These are phyloP conservation scores for Cerastis leucographa DNA, from an alignment of 2,888 invertebrate species.

Conservation along the genomic window DNA sequence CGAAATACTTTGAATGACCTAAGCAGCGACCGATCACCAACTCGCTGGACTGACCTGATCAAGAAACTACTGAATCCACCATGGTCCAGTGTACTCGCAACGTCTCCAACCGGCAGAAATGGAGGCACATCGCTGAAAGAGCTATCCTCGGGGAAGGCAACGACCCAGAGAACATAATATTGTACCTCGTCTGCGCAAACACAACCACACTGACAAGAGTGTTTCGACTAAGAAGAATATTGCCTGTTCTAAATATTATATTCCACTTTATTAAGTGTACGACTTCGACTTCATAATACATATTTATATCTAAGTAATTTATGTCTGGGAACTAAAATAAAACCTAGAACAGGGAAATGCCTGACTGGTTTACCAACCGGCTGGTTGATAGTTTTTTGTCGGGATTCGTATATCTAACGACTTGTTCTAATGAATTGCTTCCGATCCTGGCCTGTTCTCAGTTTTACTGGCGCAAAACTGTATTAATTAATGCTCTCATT, in stretches of 20 bases:
- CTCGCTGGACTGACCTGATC: too few relatives aligned
- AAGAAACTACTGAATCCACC: too few relatives aligned
- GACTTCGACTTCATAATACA: neutral
- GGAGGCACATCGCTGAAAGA: too few relatives aligned
- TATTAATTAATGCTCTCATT: conserved; percentile 15
- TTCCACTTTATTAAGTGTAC: neutral
- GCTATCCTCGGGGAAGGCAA: too few relatives aligned
- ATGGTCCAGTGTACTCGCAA: too few relatives aligned
- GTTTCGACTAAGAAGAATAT: neutral
- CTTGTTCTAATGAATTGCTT: conserved; percentile 43
- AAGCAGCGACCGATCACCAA: too few relatives aligned
- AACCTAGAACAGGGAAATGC: conserved; percentile 21
- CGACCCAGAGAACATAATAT: too few relatives aligned
- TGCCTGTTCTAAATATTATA: neutral
- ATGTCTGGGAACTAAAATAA: neutral
- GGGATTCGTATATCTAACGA: conserved; percentile 36
- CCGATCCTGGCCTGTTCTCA: conserved; percentile 27
- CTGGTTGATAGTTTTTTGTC: conserved; percentile 38
- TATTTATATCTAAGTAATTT: neutral
- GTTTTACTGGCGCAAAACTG: conserved; percentile 2
- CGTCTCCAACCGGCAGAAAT: too few relatives aligned
- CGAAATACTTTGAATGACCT: too few relatives aligned
- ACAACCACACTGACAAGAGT: too few relatives aligned
- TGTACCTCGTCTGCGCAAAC: too few relatives aligned
- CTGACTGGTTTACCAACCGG: conserved; percentile 13